These are phyloP conservation scores for Syndactyla subalaris DNA, from an alignment of 2,797 vertebrate species.

Conservation along the genomic window DNA sequence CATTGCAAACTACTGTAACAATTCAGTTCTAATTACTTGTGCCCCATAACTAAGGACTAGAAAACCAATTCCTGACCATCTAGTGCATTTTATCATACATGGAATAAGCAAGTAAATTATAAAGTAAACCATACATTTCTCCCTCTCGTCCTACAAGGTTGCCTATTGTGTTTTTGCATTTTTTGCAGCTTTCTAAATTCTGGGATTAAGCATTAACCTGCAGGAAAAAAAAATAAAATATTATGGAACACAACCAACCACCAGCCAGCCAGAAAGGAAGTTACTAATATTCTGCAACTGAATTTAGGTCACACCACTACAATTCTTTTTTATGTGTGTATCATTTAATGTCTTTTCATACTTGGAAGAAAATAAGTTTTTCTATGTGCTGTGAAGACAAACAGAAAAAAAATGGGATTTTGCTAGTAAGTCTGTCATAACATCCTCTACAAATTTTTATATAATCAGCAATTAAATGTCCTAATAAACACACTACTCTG, in stretches of 20 bases:
- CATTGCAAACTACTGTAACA: neutral
- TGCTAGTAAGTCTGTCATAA: neutral
- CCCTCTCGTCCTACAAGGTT: neutral
- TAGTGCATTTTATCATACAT: neutral
- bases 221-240: neutral
- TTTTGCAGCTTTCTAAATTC: neutral
- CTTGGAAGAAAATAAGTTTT: neutral
- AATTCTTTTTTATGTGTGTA: neutral
- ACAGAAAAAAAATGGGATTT: neutral
- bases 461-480: neutral
- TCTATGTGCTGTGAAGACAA: neutral
- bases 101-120: neutral
- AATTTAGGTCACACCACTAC: neutral
- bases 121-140: neutral
- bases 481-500: neutral
- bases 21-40: neutral
- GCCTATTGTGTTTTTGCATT: neutral
- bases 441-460: neutral
- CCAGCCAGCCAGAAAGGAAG: neutral
- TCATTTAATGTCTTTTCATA: neutral
- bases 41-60: neutral
- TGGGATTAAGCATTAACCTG: neutral
- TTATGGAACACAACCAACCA: neutral
- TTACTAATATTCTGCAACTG: neutral
- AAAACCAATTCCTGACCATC: neutral